Base-by-base conservation (phyloP, 2,797 vertebrate species). In the Muraenolepis orangiensis region DNA sequence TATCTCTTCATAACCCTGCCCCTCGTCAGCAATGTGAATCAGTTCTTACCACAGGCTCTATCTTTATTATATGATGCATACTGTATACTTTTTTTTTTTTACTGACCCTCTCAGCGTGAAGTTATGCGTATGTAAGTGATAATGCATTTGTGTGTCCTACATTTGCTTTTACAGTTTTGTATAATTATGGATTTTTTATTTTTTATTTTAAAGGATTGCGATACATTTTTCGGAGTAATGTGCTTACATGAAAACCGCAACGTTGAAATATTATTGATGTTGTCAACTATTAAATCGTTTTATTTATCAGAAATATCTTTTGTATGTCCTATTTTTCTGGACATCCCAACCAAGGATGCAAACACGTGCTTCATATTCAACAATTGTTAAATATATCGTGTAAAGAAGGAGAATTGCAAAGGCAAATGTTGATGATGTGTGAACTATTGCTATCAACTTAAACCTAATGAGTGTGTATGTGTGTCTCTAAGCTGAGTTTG, bases 251-350 rank as follows among this genome's bases (percentile, higher is more conserved):
- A 91, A 90, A 69, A 90, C 57, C 90, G 86, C 84, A 82, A 88
- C 89, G 87, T 91, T 86, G 85, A 90, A 89, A 91, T 88, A 85
- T 88, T 90, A 90, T 90, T 91, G 73, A 75, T 72, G 87, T 90
- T 86, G 88, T 91, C 91, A 89, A 91, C 86, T 90, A 93, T 93
- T 93, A 92, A 93, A 93, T 91, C 87, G 87, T 87, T 91, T 91
- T 93, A 93, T 93, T 93, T 93, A 93, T 93, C 57, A 90, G 88
- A 89, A 89, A 82, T n/a, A n/a, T 85, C 76, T 69, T 42, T 18
- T 69, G 74, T 76, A 74, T 82, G 69, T 73, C 73, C 72, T 51
- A 16, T 4, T 86, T 80, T 70, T 91, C 90, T 84, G 14, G 2
- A 2, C 67, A 6, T 57, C 20, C 51, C 51, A n/a, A n/a, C 42